These are phyloP conservation scores for Pipistrellus pipistrellus DNA, from an alignment of 2,797 vertebrate genomes.

Conservation along the genomic window DNA sequence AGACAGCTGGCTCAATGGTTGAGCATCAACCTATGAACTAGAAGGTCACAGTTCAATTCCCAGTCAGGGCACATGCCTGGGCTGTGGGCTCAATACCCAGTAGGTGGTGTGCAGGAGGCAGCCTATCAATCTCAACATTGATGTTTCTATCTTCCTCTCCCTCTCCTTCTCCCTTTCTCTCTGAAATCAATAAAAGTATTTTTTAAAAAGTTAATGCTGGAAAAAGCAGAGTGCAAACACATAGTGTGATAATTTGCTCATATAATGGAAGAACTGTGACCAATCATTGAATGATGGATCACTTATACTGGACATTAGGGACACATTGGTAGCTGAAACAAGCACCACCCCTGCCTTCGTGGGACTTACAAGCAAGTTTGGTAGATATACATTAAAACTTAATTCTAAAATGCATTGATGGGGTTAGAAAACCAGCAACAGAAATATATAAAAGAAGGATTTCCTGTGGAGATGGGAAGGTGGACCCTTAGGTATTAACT, in stretches of 20 bases:
- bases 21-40: too few species aligned
- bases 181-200: too few species aligned
- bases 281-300: background rate
- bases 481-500: background rate
- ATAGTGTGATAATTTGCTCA: background rate
- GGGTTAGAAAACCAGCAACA: background rate
- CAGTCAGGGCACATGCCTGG: too few species aligned
- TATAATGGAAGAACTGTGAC: background rate
- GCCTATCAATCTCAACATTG: too few species aligned
- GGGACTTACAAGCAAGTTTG: background rate
- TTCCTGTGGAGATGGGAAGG: background rate
- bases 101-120: too few species aligned
- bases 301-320: background rate
- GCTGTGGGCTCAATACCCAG: too few species aligned
- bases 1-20: too few species aligned
- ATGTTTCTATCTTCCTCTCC: too few species aligned
- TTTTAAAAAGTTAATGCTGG: background rate
- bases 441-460: background rate
- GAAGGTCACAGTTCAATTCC: too few species aligned
- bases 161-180: too few species aligned
- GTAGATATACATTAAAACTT: background rate
- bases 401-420: conserved; percentile 26
- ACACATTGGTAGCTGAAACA: background rate
- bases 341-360: background rate
- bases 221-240: background rate